Evolutionary conservation across 2,888 invertebrate genomes (phyloP).

Genomic region (Toxonevra muliebris): DNA sequence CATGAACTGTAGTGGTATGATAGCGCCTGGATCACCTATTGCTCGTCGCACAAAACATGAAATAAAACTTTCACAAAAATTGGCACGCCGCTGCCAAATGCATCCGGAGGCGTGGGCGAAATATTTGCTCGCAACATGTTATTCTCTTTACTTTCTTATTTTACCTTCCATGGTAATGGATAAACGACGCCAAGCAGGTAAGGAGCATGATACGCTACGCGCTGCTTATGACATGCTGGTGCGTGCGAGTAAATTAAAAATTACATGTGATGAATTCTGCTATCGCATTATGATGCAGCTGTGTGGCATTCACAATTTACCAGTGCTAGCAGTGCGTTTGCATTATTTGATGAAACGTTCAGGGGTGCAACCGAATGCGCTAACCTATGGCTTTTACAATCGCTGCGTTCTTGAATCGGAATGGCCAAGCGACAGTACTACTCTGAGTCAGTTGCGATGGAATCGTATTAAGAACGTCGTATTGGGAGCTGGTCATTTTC

Average conservation of each 20-base stretch:
- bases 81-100: conserved; percentile 70
- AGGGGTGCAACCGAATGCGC: conserved; percentile 94
- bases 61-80: conserved; percentile 86
- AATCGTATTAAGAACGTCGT: conserved; percentile 93
- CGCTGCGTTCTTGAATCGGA: conserved; percentile 91
- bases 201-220: conserved; percentile 79
- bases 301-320: conserved; percentile 93
- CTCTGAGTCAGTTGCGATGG: conserved; percentile 84
- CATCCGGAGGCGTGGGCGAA: conserved; percentile 93
- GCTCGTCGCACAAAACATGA: conserved; percentile 95
- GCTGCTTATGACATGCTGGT: conserved; percentile 88
- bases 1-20: conserved; percentile 55
- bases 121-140: conserved; percentile 86
- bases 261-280: conserved; percentile 96
- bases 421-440: conserved; percentile 88
- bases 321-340: conserved; percentile 92
- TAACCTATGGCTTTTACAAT: conserved; percentile 91
- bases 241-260: conserved; percentile 83
- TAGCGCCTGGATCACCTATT: conserved; percentile 86
- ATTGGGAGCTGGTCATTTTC: conserved; percentile 88
- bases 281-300: conserved; percentile 98
- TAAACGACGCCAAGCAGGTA: conserved; percentile 72
- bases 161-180: conserved; percentile 85
- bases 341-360: conserved; percentile 91
- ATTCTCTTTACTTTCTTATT: conserved; percentile 95